These are phyloP conservation scores for Carettochelys insculpta DNA, from an alignment of 2,113 vertebrate genomes.

Conservation along the genomic window DNA sequence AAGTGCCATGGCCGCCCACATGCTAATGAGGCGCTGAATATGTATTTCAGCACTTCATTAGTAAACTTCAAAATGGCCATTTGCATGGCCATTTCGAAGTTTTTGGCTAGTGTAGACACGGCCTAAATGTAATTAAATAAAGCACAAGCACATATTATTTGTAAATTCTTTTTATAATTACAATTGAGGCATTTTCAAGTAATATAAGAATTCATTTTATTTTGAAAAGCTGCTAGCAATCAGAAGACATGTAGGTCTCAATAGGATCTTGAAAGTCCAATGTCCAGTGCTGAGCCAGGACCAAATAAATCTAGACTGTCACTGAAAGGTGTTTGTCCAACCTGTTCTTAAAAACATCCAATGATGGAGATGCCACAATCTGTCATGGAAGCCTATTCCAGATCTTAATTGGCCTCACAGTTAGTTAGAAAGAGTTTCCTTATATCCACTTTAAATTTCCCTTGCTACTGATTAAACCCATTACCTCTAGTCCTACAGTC, in stretches of 20 bases:
- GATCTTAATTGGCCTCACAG: background rate
- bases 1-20: too few relatives aligned
- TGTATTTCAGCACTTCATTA: too few relatives aligned
- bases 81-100: too few relatives aligned
- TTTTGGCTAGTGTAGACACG: too few relatives aligned
- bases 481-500: too few relatives aligned
- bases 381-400: background rate
- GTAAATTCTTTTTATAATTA: slow-evolving; percentile 20
- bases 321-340: background rate
- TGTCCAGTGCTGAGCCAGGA: too few relatives aligned
- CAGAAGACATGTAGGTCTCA: background rate
- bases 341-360: background rate
- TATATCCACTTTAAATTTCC: too few relatives aligned
- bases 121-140: slow-evolving; percentile 47
- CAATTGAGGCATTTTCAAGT: slow-evolving; percentile 21
- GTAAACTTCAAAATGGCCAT: too few relatives aligned
- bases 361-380: background rate
- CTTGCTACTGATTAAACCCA: too few relatives aligned
- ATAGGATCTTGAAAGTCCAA: background rate
- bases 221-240: background rate
- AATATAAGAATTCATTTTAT: background rate
- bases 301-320: background rate
- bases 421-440: background rate
- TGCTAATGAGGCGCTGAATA: too few relatives aligned
- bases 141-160: slow-evolving; percentile 20